phyloP scores from a whole-genome alignment of 35 echinoderm and acorn worm species.

The Anneissia japonica region DNA sequence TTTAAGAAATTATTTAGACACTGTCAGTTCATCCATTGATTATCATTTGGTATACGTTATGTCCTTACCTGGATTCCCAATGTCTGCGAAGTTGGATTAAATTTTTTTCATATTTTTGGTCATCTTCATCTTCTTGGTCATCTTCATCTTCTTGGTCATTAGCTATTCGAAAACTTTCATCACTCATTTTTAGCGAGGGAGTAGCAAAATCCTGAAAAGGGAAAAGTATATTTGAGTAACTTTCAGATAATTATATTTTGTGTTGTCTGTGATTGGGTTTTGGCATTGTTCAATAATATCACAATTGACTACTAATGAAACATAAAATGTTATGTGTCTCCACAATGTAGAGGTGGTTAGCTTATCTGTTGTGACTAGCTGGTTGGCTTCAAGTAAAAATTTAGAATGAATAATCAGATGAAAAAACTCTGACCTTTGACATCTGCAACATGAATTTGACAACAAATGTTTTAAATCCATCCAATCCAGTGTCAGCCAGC shows the following conservation, averaged over 20 bases:
- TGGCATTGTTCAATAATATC: too few species aligned
- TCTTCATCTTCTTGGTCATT: neutral
- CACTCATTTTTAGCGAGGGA: constrained; percentile 8
- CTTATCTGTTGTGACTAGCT: too few species aligned
- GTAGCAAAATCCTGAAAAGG: constrained; percentile 31
- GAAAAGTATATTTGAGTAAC: neutral
- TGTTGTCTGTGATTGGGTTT: neutral
- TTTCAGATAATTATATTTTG: neutral
- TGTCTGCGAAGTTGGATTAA: neutral
- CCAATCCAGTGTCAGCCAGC: neutral
- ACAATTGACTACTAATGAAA: too few species aligned
- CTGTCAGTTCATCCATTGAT: neutral
- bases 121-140: neutral
- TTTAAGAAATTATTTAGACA: too few species aligned
- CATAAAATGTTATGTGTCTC: too few species aligned
- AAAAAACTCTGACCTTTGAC: constrained; percentile 16
- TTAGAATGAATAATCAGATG: too few species aligned
- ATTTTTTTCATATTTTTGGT: too few species aligned
- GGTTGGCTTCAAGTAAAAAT: too few species aligned
- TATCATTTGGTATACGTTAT: neutral
- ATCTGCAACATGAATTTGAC: constrained; percentile 19
- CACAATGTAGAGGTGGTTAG: too few species aligned
- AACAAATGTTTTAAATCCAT: constrained; percentile 21
- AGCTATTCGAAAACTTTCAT: neutral
- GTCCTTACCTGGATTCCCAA: neutral